A percentile compares a stretch with the other conserved stretches of the same genome.
Evolutionary conservation across 35 echinoderm and acorn worm species (phyloP).

Genomic region (Ophioderma brevispina): DNA sequence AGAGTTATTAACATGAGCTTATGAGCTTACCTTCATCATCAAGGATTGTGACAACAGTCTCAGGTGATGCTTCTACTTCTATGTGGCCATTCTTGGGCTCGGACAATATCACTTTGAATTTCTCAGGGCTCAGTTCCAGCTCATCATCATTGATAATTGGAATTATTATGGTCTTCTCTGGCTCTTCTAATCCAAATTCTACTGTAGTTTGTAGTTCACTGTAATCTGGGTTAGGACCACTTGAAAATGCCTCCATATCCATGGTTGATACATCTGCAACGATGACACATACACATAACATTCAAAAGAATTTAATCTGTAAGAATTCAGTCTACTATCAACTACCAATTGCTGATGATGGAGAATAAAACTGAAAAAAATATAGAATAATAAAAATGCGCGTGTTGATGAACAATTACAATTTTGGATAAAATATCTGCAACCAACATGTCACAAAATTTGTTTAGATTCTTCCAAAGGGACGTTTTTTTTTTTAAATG

Average conservation of each 20-base stretch:
- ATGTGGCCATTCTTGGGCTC: neutral
- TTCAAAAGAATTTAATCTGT: too few relatives aligned
- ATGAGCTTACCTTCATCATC: neutral
- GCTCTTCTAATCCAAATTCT: neutral
- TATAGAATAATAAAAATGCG: too few relatives aligned
- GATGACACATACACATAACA: too few relatives aligned
- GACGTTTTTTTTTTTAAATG: too few relatives aligned
- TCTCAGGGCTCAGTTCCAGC: neutral
- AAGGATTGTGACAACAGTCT: neutral
- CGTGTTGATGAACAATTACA: too few relatives aligned
- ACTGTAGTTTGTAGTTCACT: neutral
- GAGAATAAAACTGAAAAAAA: too few relatives aligned
- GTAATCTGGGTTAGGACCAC: neutral
- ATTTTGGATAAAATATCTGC: too few relatives aligned
- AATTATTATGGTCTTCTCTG: neutral
- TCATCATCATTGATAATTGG: neutral
- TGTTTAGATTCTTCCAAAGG: too few relatives aligned
- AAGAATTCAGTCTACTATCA: too few relatives aligned
- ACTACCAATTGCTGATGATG: too few relatives aligned
- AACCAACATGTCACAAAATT: too few relatives aligned
- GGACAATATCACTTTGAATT: neutral
- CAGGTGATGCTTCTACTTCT: neutral
- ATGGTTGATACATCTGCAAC: neutral
- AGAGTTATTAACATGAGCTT: too few relatives aligned
- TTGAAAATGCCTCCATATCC: neutral